Evolutionary conservation across 2,113 vertebrate genomes (phyloP), one percentile per base, ranked within the genome.

Genomic region (Pterocles orientalis): DNA sequence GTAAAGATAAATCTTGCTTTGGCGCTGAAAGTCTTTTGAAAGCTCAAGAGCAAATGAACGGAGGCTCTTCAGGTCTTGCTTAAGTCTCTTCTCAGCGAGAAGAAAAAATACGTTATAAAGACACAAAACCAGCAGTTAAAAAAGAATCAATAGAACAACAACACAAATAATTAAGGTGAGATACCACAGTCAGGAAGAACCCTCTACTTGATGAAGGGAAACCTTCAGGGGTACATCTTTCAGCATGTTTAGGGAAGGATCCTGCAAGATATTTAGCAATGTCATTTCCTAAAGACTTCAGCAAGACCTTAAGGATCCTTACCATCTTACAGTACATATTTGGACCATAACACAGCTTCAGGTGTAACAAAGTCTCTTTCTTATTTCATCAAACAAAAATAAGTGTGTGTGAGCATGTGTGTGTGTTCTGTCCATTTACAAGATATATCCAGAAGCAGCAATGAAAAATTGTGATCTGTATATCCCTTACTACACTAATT

Each of bases 41-140:
- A 97, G 90, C 10, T 80, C 80, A 88, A 86, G 72, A 43, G 84
- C 68, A 36, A 92, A 93, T 19, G 94, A 91, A 17, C 1, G 88
- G 17, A 98, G 95, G 14, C 56, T 95, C 82, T 92, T 77, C 56
- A 96, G 4, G 21, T 97, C 98, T 36, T 70, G 92, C n/a, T 95
- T 96, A 53, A 98, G 86, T 34, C 24, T 92, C 98, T 98, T 39
- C 9, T 79, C 56, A 70, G 47, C 2, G 66, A 90, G 45, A 70
- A 60, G 21, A 60, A 92, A 88, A 82, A 91, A 51, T 21, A 71
- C 0, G 1, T 95, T 90, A 92, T 34, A 82, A 90, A 94, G 53
- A 72, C 39, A 90, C 48, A 93, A 90, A 81, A 90, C 1, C 29
- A 86, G 57, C 19, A 82, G 33, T 69, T 69, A 78, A 64, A 25